A percentile compares a stretch with the other conserved stretches of the same genome.
These are phyloP conservation scores for Temnothorax ravouxi DNA, from an alignment of 2,888 invertebrate species.

Conservation along the genomic window DNA sequence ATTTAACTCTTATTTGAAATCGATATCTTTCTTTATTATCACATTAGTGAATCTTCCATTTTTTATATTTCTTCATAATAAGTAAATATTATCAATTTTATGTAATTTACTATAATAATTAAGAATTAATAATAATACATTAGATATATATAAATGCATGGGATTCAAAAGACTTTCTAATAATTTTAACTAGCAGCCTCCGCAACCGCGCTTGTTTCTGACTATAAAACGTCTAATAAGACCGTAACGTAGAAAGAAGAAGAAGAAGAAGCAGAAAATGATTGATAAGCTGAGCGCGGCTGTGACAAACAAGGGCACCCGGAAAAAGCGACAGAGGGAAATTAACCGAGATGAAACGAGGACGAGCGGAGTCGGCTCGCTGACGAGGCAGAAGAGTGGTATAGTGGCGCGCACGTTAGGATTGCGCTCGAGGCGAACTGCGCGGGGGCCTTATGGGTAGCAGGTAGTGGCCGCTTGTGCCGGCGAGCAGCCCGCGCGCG, in stretches of 20 bases:
- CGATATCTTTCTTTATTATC: neutral
- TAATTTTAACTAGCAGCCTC: neutral
- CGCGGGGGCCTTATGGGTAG: slow-evolving; percentile 71
- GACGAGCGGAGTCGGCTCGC: slow-evolving; percentile 55
- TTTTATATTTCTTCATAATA: neutral
- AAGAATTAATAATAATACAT: neutral
- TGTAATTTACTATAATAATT: neutral
- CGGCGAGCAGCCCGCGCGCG: slow-evolving; percentile 39
- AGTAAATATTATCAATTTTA: neutral
- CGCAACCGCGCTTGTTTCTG: neutral
- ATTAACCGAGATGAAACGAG: slow-evolving; percentile 67
- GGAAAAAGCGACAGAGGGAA: slow-evolving; percentile 68
- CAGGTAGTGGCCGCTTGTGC: slow-evolving; percentile 71
- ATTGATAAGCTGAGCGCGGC: slow-evolving; percentile 55
- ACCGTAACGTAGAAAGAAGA: neutral
- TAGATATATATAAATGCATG: neutral
- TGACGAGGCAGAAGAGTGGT: slow-evolving; percentile 58
- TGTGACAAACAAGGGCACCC: slow-evolving; percentile 49
- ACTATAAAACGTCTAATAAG: neutral
- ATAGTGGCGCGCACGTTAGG: slow-evolving; percentile 23
- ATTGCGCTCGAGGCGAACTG: slow-evolving; percentile 36
- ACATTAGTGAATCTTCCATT: neutral
- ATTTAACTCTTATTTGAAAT: too few species aligned
- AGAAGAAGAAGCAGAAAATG: slow-evolving; percentile 43
- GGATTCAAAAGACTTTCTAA: neutral